These are phyloP conservation scores for Terebella lapidaria DNA, from an alignment of 2,888 invertebrate species.

Conservation along the genomic window DNA sequence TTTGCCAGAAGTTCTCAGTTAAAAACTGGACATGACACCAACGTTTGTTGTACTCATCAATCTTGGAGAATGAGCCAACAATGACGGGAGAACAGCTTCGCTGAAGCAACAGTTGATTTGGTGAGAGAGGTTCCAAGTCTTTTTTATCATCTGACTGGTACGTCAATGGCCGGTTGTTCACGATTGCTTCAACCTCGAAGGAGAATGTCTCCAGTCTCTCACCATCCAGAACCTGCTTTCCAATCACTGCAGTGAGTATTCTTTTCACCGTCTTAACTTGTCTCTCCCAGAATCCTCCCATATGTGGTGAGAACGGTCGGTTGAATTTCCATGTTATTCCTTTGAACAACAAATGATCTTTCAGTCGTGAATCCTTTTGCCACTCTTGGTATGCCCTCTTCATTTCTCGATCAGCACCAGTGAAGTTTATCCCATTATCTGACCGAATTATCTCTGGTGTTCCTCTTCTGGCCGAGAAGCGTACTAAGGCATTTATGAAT, in stretches of 20 bases:
- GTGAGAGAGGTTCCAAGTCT: slow-evolving; percentile 17
- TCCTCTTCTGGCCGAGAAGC: slow-evolving; percentile 11
- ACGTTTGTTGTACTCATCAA: neutral
- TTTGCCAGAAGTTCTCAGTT: neutral
- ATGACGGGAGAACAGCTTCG: slow-evolving; percentile 1
- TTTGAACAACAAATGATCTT: neutral
- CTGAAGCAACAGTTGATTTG: slow-evolving; percentile 18
- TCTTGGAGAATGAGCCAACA: neutral
- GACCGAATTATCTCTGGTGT: slow-evolving; percentile 20
- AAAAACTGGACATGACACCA: slow-evolving; percentile 10
- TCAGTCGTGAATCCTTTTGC: neutral
- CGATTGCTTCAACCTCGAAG: slow-evolving; percentile 20
- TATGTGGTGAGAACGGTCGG: slow-evolving; percentile 20
- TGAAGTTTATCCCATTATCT: slow-evolving; percentile 22
- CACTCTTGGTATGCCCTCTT: neutral
- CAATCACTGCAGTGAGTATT: slow-evolving; percentile 14
- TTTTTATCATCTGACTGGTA: slow-evolving; percentile 10
- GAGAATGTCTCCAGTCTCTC: slow-evolving; percentile 18
- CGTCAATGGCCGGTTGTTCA: slow-evolving; percentile 23
- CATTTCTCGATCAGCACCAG: slow-evolving; percentile 9
- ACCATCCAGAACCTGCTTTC: slow-evolving; percentile 6
- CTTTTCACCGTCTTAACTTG: slow-evolving; percentile 17
- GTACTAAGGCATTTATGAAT: neutral
- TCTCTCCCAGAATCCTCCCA: slow-evolving; percentile 25
- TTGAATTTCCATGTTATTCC: slow-evolving; percentile 18